Evolutionary conservation across 2,888 invertebrate genomes (phyloP).

Genomic region (Tenthredo mesomela): DNA sequence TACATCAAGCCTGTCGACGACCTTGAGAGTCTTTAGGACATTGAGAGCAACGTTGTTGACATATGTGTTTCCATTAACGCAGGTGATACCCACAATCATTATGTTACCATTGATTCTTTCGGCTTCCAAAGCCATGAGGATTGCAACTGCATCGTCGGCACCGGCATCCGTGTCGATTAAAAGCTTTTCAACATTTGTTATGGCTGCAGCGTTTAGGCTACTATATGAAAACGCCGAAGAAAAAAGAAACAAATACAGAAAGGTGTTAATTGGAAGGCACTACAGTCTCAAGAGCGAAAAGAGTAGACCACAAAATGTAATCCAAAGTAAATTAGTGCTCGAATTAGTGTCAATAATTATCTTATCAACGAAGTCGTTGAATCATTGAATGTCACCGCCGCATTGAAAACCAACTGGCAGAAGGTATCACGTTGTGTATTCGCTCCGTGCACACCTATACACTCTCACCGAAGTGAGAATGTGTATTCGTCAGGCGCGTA

Average conservation of each 20-base stretch:
- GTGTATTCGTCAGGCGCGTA: too few species aligned
- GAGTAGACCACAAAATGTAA: neutral
- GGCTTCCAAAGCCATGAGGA: conserved; percentile 73
- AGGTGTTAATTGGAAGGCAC: neutral
- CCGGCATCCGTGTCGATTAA: conserved; percentile 80
- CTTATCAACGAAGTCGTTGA: neutral
- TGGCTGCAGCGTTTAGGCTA: neutral
- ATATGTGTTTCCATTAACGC: conserved; percentile 79
- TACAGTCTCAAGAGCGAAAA: neutral
- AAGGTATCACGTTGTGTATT: neutral
- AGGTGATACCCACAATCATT: conserved; percentile 80
- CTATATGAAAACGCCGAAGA: neutral
- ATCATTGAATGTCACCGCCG: neutral
- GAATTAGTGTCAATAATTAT: neutral
- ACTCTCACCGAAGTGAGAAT: too few species aligned
- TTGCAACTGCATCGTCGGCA: conserved; percentile 78
- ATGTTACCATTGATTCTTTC: conserved; percentile 64
- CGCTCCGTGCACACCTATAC: too few species aligned
- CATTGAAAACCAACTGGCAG: neutral
- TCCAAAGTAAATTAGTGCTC: neutral
- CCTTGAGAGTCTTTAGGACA: conserved; percentile 78
- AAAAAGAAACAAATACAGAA: neutral
- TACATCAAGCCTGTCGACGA: conserved; percentile 74
- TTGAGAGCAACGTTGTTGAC: conserved; percentile 79
- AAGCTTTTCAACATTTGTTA: conserved; percentile 62